Conservation (phyloP, 2,888 invertebrate species). For the Parnassius glacialis region DNA sequence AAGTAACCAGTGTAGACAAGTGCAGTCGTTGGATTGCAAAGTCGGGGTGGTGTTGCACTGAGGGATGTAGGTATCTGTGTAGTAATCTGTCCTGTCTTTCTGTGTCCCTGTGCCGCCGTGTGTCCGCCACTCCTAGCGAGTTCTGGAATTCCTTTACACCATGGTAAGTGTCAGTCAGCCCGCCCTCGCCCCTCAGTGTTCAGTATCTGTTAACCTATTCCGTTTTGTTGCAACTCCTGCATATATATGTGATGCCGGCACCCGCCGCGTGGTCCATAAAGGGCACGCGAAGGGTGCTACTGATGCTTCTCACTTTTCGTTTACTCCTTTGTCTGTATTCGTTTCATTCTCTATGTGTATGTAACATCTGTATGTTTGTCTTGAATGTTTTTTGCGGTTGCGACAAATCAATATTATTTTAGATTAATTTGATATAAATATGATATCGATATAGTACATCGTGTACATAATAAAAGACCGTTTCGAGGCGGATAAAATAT, state of each 20-base stretch:
- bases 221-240: constrained; percentile 80
- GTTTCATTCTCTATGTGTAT: constrained; percentile 82
- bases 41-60: constrained; percentile 80
- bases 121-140: constrained; percentile 93
- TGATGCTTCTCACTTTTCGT: constrained; percentile 76
- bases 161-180: constrained; percentile 94
- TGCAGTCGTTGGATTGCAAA: constrained; percentile 71
- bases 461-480: constrained; percentile 41
- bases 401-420: constrained; percentile 48
- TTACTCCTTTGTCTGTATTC: constrained; percentile 79
- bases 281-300: constrained; percentile 71
- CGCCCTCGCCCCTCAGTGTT: constrained; percentile 82
- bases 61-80: constrained; percentile 82
- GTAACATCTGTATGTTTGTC: constrained; percentile 82
- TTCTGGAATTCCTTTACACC: constrained; percentile 99
- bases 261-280: constrained; percentile 68
- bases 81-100: constrained; percentile 84
- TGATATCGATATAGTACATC: no score
- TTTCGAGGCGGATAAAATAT: constrained; percentile 24
- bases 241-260: constrained; percentile 76
- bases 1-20: constrained; percentile 77
- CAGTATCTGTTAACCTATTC: constrained; percentile 79
- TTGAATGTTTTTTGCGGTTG: constrained; percentile 77
- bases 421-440: no score
- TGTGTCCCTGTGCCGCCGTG: constrained; percentile 86